Evolutionary conservation across 2,888 invertebrate species (phyloP).

Genomic region (Eristalinus sepulchralis): DNA sequence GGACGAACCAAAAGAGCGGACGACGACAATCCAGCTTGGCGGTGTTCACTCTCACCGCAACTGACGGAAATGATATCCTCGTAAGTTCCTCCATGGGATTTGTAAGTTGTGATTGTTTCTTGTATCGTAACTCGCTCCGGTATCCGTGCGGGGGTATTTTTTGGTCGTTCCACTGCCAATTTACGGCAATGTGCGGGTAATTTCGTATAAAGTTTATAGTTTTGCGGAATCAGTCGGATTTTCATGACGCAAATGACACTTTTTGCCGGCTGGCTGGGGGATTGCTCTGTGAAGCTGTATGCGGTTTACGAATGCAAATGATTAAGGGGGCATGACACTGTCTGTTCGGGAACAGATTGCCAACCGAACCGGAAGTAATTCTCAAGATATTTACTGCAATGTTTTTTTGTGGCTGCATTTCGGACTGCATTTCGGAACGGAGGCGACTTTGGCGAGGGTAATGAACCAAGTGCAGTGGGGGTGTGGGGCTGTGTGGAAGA

Average conservation of each 20-base stretch:
- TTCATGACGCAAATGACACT: constrained; percentile 41
- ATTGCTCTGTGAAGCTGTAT: neutral
- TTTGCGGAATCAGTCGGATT: constrained; percentile 68
- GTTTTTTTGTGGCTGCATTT: neutral
- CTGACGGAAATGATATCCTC: constrained; percentile 66
- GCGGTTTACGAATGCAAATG: constrained; percentile 55
- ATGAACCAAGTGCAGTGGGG: neutral
- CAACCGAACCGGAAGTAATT: constrained; percentile 25
- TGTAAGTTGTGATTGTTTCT: constrained; percentile 68
- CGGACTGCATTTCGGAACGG: neutral
- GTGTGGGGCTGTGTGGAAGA: neutral
- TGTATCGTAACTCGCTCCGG: constrained; percentile 46
- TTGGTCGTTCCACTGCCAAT: constrained; percentile 28
- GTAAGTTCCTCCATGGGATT: constrained; percentile 56
- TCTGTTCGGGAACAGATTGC: constrained; percentile 13
- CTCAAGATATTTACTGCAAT: neutral
- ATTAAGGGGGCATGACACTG: constrained; percentile 25
- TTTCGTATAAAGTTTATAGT: constrained; percentile 71
- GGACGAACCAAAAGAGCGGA: neutral
- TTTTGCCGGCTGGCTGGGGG: constrained; percentile 10
- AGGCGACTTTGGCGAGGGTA: neutral
- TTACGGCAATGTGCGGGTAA: constrained; percentile 69
- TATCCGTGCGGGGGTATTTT: constrained; percentile 30
- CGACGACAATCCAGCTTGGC: neutral
- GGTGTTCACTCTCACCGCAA: constrained; percentile 24